Percentiles rank a stretch among this genome's conserved stretches.
These are phyloP conservation scores for Sorex araneus DNA, from an alignment of 2,113 vertebrate species.

Conservation along the genomic window DNA sequence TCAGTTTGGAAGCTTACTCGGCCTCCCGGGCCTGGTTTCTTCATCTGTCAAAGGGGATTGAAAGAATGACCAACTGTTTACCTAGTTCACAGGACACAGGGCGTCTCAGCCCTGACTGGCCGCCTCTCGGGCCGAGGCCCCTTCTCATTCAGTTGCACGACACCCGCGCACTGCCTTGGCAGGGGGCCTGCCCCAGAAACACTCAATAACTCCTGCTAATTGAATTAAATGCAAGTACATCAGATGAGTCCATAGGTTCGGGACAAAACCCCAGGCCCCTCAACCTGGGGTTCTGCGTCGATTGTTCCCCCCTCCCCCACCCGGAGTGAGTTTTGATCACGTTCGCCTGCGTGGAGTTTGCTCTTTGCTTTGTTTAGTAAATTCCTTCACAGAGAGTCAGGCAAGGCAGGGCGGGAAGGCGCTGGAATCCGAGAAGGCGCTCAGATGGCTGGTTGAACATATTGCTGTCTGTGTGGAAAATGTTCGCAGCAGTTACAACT, in stretches of 20 bases:
- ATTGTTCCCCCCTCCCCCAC: background rate
- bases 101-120: background rate
- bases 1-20: accelerated
- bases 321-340: background rate
- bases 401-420: constrained; percentile 70
- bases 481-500: constrained; percentile 78
- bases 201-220: background rate
- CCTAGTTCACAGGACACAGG: background rate
- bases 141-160: background rate
- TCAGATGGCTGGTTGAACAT: constrained; percentile 73
- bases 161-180: background rate
- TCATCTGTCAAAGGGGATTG: background rate
- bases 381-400: constrained; percentile 81
- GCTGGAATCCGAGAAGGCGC: constrained; percentile 61
- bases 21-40: background rate
- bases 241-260: constrained; percentile 7
- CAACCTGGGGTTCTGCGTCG: background rate
- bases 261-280: background rate
- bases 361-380: constrained; percentile 61
- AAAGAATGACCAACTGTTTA: background rate
- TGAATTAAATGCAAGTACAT: constrained; percentile 8
- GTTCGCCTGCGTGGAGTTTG: constrained; percentile 48
- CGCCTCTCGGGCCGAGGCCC: background rate
- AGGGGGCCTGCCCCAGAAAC: background rate
- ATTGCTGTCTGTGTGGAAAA: constrained; percentile 72